A percentile compares a stretch with the other conserved stretches of the same genome.
phyloP scores from a whole-genome alignment of 2,113 vertebrate species.

The Eurystomus gularis region DNA sequence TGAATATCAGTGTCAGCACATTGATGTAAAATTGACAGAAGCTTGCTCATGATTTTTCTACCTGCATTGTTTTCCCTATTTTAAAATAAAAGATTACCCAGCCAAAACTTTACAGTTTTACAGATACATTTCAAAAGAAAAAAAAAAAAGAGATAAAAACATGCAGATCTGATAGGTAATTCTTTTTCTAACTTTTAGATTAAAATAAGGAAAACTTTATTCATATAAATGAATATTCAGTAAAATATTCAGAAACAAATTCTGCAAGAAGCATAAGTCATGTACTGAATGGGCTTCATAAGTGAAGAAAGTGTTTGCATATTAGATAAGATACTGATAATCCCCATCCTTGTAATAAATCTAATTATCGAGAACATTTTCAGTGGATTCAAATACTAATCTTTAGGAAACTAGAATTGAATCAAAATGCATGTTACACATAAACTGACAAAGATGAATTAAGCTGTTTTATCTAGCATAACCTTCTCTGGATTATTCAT shows the following conservation, averaged over 20 bases:
- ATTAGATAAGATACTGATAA: neutral
- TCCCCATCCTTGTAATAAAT: neutral
- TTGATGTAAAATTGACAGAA: neutral
- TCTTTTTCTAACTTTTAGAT: neutral
- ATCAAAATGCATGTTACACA: conserved; percentile 21
- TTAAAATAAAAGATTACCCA: neutral
- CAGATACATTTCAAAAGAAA: neutral
- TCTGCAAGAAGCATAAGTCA: neutral
- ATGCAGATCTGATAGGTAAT: neutral
- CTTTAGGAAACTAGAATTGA: neutral
- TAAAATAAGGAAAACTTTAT: neutral
- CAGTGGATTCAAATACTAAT: neutral
- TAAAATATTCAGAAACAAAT: neutral
- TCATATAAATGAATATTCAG: neutral
- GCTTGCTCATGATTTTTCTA: neutral
- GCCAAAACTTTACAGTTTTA: neutral
- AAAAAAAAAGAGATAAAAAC: neutral
- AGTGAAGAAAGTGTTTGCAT: neutral
- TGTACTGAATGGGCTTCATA: neutral
- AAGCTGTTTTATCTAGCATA: conserved; percentile 40
- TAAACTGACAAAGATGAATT: conserved; percentile 50
- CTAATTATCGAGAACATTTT: neutral
- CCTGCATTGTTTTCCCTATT: neutral
- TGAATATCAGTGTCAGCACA: neutral
- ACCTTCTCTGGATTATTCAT: conserved; percentile 35